Evolutionary conservation across 1,140 invertebrate genomes (phyloP), one percentile per base, ranked within the genome.

Genomic region (Zaprionus ghesquierei): DNA sequence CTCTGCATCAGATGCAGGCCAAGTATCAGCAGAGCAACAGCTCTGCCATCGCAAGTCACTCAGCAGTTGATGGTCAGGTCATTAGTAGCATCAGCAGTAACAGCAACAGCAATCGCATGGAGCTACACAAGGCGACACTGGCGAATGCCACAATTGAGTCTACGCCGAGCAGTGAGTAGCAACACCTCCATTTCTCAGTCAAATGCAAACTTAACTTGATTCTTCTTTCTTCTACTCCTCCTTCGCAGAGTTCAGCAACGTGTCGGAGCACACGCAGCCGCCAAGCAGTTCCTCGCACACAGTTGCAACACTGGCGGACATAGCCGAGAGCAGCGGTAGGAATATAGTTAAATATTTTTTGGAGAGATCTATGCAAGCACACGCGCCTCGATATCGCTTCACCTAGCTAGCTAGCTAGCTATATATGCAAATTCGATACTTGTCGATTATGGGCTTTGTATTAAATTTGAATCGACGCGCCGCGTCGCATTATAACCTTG

Each of bases 81-180:
- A 15, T 41, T 1, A 41, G 35, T 6, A 79, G 63, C 53, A 89
- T 80, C 38, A 20, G 15, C 18, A 29, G 25, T 6, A 4, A 27
- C 6, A 44, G 41, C 41, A 44, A 15, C 41, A 79, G 63, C 53
- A 89, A 86, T 23, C 81, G 87, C 10, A 91, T 91, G 90, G 90
- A 91, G 50, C 56, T 91, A 44, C 84, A 91, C 68, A 91, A 91
- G 68, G 90, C 90, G 18, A 91, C 81, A 46, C 64, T 91, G 38
- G 90, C 90, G 3, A 89, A 87, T 35, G 74, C 90, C 51, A 91
- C 81, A 41, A 87, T 85, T 68, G 50, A 76, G n/a, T 27, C 62
- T 6, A 44, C 56, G 22, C 60, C 70, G n/a, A 81, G 61, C 51
- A 86, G 79, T 81, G 54, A 78, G 77, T 75, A 6, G 3, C 23